Percentiles rank a stretch among this genome's conserved stretches.
Conservation (phyloP, 1,140 invertebrate genomes). For the Araneus ventricosus region DNA sequence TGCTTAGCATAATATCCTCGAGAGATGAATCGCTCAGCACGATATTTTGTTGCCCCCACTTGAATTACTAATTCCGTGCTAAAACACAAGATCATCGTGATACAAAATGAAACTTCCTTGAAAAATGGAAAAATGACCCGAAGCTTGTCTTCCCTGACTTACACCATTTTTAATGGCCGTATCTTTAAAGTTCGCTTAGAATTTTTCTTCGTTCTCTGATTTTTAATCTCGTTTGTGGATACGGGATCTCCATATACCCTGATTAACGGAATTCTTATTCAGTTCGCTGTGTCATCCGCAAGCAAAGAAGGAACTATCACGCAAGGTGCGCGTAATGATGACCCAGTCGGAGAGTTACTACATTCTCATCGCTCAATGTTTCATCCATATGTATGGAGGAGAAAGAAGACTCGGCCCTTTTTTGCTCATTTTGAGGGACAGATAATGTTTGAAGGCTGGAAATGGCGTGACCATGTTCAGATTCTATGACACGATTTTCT, state of each 20-base stretch:
- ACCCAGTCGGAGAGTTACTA: background rate
- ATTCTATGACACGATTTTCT: constrained; percentile 7
- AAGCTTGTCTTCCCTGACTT: background rate
- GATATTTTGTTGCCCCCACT: background rate
- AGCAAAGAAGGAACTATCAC: background rate
- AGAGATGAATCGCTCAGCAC: background rate
- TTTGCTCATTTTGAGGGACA: background rate
- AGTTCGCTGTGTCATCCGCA: background rate
- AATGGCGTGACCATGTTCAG: constrained; percentile 23
- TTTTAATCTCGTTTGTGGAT: constrained; percentile 34
- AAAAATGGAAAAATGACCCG: background rate
- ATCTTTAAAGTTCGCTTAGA: background rate
- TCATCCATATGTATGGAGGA: constrained; percentile 43
- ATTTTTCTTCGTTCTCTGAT: background rate
- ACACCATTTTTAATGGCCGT: background rate
- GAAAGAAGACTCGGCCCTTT: background rate
- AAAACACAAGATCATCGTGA: background rate
- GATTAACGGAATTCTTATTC: constrained; percentile 52
- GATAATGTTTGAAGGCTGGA: background rate
- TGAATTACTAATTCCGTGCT: background rate
- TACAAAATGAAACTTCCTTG: background rate
- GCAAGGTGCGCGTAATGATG: background rate
- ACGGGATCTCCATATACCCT: background rate
- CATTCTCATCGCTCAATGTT: constrained; percentile 32
- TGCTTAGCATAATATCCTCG: background rate